Evolutionary conservation across 2,797 vertebrate genomes (phyloP), one percentile per base, ranked within the genome.

Genomic region (Gobionotothen gibberifrons): DNA sequence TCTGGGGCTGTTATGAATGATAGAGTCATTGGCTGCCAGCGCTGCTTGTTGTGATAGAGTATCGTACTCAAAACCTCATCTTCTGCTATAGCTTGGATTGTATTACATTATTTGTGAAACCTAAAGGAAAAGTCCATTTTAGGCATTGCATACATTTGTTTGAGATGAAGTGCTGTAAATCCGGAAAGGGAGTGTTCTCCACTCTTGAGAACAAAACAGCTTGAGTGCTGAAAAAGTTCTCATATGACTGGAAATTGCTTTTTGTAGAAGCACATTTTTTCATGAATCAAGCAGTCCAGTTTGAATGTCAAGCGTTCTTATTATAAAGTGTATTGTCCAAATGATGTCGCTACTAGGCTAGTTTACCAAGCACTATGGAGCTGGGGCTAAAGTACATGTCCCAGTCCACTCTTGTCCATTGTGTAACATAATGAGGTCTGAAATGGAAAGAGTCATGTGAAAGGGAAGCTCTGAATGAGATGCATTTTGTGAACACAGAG

Each of bases 1-100:
- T 80, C 64, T 69, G 64, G 57, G 67, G 36, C 68, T 85, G 54
- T 68, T 61, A 78, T 86, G 54, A 90, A 88, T 86, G 85, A 87
- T 84, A 76, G 53, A 89, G 63, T 67, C 39, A 52, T 21, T 40
- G 63, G 48, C 58, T 72, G 47, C 60, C 68, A 39, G 55, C 0
- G 16, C 14, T 51, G 65, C 14, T 54, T 79, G 57, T 74, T 72
- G 68, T 68, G 51, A 54, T 48, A 39, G 11, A 10, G 29, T 63
- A 29, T 71, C 58, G 17, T 56, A 21, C 51, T 44, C 46, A 59
- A 71, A 62, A 43, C 47, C 40, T 21, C 5, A 42, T 66, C 60
- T 51, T 15, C 14, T 47, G 15, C 39, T 49, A 53, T 48, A 52
- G 22, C 10, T n/a, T 0, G 9, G 56, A 76, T 79, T 51, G 39